Conservation (phyloP, 2,888 invertebrate genomes). For the Cerceris ruficornis region DNA sequence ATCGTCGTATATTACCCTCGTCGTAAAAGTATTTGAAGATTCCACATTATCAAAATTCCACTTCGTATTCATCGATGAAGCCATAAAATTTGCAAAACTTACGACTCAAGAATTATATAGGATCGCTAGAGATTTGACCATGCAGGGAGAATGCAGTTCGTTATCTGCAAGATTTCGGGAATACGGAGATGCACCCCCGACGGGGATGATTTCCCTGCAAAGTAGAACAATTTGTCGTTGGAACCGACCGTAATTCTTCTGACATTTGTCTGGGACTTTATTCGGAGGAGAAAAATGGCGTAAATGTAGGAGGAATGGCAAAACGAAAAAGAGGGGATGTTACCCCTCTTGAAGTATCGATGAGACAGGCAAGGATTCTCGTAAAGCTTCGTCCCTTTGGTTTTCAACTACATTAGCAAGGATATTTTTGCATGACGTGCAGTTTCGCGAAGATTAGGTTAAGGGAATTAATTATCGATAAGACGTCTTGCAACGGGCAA, state of each 20-base stretch:
- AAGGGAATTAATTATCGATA: no score
- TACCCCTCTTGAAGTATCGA: constrained; percentile 14
- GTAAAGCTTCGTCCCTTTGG: no score
- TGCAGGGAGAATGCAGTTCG: neutral
- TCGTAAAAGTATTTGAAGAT: no score
- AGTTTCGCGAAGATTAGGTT: no score
- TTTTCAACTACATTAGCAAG: no score
- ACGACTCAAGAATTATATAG: neutral
- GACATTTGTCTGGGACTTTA: constrained; percentile 6
- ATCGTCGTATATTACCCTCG: no score
- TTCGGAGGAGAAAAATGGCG: constrained; percentile 31
- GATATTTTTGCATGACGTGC: no score
- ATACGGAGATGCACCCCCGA: neutral
- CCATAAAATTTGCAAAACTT: neutral
- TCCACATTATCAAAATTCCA: neutral
- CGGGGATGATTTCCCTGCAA: constrained; percentile 5
- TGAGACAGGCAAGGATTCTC: neutral
- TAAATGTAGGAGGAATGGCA: constrained; percentile 15
- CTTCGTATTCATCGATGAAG: neutral
- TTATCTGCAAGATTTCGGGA: neutral
- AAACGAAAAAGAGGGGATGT: neutral
- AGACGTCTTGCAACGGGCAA: no score
- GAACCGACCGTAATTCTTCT: constrained; percentile 9
- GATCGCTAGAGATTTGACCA: neutral
- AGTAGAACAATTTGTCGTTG: constrained; percentile 32